Conservation (phyloP, 2,113 vertebrate species). For the Megaptera novaeangliae region DNA sequence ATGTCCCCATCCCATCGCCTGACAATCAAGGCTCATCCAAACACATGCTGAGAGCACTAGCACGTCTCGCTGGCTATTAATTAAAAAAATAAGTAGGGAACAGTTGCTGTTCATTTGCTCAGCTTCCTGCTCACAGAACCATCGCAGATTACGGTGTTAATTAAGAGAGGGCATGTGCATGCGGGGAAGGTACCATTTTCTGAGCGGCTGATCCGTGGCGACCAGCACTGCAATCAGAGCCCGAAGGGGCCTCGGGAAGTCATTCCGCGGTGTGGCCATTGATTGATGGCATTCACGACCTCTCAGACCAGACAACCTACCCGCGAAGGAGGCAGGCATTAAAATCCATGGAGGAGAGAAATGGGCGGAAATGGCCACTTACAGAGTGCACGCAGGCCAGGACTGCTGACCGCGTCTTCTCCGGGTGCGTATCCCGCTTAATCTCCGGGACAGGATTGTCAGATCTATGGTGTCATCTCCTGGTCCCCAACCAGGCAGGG, state of each 20-base stretch:
- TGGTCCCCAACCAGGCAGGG: not conserved
- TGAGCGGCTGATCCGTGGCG: not conserved
- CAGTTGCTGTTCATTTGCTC: conserved; percentile 64
- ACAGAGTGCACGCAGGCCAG: not conserved
- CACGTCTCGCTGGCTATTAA: conserved; percentile 67
- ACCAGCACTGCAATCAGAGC: not conserved
- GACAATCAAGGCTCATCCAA: not conserved
- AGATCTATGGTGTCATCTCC: not conserved
- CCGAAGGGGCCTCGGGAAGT: not conserved
- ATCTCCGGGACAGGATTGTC: not conserved
- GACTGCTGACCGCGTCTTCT: not conserved
- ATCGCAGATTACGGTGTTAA: conserved; percentile 52
- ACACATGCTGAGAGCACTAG: not conserved
- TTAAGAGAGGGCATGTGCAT: conserved; percentile 44
- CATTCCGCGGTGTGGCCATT: not conserved
- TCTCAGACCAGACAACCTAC: not conserved
- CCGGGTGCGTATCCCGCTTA: not conserved
- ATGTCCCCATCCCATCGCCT: not conserved
- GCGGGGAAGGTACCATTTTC: not conserved
- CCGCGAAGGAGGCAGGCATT: not conserved
- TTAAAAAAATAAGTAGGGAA: conserved; percentile 69
- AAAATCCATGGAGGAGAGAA: not conserved
- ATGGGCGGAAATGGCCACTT: not conserved
- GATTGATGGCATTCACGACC: not conserved
- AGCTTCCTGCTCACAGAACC: conserved; percentile 51